Evolutionary conservation across 2,888 invertebrate species (phyloP).

Genomic region (Bembecia ichneumoniformis): DNA sequence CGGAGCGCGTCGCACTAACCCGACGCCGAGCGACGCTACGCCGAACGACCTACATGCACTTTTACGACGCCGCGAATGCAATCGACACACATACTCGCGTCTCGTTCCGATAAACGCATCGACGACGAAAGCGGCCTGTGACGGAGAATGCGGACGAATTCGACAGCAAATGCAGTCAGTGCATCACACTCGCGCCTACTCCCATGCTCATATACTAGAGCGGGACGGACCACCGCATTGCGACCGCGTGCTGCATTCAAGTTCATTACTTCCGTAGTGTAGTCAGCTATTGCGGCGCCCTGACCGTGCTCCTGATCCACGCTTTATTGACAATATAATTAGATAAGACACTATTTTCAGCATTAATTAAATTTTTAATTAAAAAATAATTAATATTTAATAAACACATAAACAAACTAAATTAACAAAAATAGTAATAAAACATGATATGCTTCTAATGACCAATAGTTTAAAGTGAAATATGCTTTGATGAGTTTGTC

Average conservation of each 20-base stretch:
- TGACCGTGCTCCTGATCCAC: slow-evolving; percentile 40
- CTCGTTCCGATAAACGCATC: slow-evolving; percentile 73
- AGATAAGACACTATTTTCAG: slow-evolving; percentile 1
- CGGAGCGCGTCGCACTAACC: slow-evolving; percentile 57
- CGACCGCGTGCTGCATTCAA: slow-evolving; percentile 65
- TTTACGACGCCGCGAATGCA: slow-evolving; percentile 66
- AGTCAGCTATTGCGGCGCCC: slow-evolving; percentile 44
- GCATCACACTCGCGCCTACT: slow-evolving; percentile 62
- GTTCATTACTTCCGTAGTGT: slow-evolving; percentile 70
- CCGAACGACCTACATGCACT: slow-evolving; percentile 72
- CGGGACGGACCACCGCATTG: slow-evolving; percentile 50
- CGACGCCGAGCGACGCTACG: slow-evolving; percentile 46
- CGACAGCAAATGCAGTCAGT: slow-evolving; percentile 66
- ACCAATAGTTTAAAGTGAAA: background rate
- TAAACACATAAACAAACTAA: background rate
- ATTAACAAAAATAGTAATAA: background rate
- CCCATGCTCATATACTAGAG: slow-evolving; percentile 45
- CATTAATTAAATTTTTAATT: background rate
- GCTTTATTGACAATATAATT: slow-evolving; percentile 27
- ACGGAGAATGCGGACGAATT: slow-evolving; percentile 69
- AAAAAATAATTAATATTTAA: background rate
- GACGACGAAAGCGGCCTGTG: slow-evolving; percentile 70
- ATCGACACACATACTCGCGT: slow-evolving; percentile 72
- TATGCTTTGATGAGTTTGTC: background rate
- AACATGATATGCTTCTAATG: background rate